A percentile compares a stretch with the other conserved stretches of the same genome.
Conservation (phyloP, 2,797 vertebrate species). For the Sphenodon punctatus region DNA sequence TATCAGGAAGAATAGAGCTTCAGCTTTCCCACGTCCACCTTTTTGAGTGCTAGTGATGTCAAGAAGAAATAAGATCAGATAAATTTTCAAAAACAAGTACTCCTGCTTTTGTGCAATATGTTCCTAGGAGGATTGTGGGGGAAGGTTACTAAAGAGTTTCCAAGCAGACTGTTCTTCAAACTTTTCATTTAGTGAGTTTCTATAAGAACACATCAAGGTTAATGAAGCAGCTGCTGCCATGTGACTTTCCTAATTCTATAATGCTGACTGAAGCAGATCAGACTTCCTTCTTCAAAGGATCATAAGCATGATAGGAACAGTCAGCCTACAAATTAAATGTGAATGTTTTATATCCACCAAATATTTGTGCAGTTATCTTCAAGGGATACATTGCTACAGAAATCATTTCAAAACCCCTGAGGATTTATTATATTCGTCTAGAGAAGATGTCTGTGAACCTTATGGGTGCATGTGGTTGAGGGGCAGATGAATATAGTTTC, state of each 20-base stretch:
- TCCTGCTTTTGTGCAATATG: not conserved
- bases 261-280: not conserved
- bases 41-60: not conserved
- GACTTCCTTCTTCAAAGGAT: not conserved
- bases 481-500: too few relatives aligned
- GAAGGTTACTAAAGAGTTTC: not conserved
- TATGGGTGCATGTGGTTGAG: not conserved
- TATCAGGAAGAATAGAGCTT: too few relatives aligned
- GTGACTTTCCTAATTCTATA: not conserved
- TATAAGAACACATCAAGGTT: not conserved
- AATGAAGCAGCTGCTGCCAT: not conserved
- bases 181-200: not conserved
- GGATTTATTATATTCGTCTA: not conserved
- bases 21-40: not conserved
- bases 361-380: not conserved
- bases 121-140: not conserved
- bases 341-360: not conserved
- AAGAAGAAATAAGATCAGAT: not conserved
- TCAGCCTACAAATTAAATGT: not conserved
- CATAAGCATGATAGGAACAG: not conserved
- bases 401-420: not conserved
- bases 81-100: not conserved
- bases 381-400: not conserved
- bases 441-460: not conserved
- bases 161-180: not conserved